A percentile compares a stretch with the other conserved stretches of the same genome.
phyloP scores from a whole-genome alignment of 2,113 vertebrate species.

The Sylvilagus bachmani region DNA sequence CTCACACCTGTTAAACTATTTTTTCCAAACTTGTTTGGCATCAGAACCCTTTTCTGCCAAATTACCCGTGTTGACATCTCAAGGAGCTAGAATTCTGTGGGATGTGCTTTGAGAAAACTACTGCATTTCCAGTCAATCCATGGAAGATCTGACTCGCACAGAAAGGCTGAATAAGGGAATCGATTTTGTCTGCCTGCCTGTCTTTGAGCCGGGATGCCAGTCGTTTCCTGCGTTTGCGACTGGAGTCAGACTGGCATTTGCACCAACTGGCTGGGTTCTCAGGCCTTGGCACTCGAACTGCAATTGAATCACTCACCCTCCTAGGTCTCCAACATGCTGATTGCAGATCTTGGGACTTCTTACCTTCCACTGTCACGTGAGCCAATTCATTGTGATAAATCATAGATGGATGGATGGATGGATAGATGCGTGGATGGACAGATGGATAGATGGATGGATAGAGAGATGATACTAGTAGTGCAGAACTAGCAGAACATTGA shows the following conservation, averaged over 20 bases:
- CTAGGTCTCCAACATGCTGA: background rate
- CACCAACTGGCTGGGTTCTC: background rate
- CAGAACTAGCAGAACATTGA: background rate
- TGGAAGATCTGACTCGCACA: background rate
- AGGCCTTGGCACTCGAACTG: background rate
- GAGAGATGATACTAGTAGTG: too few species aligned
- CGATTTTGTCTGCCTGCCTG: background rate
- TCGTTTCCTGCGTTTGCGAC: background rate
- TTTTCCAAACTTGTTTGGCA: slow-evolving; percentile 4
- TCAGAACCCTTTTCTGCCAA: background rate
- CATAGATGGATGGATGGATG: too few species aligned
- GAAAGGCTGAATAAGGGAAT: background rate
- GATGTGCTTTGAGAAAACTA: background rate
- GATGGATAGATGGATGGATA: too few species aligned
- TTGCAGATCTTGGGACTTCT: background rate
- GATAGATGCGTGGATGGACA: too few species aligned
- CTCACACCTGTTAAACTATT: background rate
- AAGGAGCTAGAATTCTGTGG: slow-evolving; percentile 8
- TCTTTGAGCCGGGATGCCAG: background rate
- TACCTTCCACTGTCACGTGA: background rate
- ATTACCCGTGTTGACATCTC: background rate
- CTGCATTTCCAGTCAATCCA: background rate
- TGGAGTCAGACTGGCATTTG: background rate
- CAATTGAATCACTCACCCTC: background rate
- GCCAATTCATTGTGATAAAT: background rate